These are phyloP conservation scores for Crypturellus tataupa DNA, from an alignment of 2,797 vertebrate species.

Conservation along the genomic window DNA sequence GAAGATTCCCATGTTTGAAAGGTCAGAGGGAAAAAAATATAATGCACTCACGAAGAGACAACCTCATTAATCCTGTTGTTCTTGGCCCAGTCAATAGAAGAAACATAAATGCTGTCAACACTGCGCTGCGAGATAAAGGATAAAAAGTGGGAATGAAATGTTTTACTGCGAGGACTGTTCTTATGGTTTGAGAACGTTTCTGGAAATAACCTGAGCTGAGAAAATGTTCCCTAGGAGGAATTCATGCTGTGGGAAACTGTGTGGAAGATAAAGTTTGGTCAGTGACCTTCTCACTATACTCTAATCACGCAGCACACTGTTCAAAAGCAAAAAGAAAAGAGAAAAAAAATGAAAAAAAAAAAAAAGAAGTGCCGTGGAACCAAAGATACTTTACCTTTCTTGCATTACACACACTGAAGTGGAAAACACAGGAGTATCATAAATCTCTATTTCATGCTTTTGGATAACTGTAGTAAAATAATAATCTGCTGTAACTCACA, in stretches of 20 bases:
- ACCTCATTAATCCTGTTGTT: slow-evolving; percentile 80
- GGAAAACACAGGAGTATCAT: slow-evolving; percentile 71
- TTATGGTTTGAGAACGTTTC: slow-evolving; percentile 82
- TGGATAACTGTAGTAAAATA: slow-evolving; percentile 55
- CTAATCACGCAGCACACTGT: slow-evolving; percentile 74
- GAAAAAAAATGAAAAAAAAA: slow-evolving; percentile 35
- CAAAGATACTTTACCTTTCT: slow-evolving; percentile 74
- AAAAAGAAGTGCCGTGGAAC: slow-evolving; percentile 48
- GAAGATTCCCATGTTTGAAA: slow-evolving; percentile 78
- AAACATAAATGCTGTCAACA: slow-evolving; percentile 82
- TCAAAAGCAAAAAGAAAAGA: slow-evolving; percentile 42
- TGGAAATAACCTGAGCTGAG: slow-evolving; percentile 84
- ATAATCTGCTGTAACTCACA: slow-evolving; percentile 68
- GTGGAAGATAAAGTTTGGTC: slow-evolving; percentile 81
- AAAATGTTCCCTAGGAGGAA: slow-evolving; percentile 80
- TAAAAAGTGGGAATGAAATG: slow-evolving; percentile 81
- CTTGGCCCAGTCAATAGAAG: slow-evolving; percentile 79
- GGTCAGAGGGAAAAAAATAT: slow-evolving; percentile 75
- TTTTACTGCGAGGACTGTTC: slow-evolving; percentile 79
- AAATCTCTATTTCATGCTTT: slow-evolving; percentile 75
- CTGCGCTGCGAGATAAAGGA: slow-evolving; percentile 78
- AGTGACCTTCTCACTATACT: slow-evolving; percentile 79
- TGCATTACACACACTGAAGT: slow-evolving; percentile 60
- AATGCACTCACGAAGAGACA: slow-evolving; percentile 79
- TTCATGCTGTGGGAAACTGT: slow-evolving; percentile 80